These are phyloP conservation scores for Parapsyche elsis DNA, from an alignment of 1,140 invertebrate species.

Conservation along the genomic window DNA sequence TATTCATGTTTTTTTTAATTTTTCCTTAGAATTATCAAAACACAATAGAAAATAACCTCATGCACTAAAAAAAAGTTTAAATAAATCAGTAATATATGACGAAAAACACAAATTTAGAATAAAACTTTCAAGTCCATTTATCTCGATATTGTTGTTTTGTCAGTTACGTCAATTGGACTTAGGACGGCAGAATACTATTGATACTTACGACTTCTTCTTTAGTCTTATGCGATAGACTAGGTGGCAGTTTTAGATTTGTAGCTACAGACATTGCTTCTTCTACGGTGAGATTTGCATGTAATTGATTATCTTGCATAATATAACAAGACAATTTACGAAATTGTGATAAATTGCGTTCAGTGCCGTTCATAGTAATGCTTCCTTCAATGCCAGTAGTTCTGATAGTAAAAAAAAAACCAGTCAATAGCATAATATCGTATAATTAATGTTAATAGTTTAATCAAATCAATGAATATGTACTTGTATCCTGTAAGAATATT, in stretches of 20 bases:
- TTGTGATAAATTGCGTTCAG: constrained; percentile 85
- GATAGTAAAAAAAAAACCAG: constrained; percentile 56
- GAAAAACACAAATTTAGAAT: too few species aligned
- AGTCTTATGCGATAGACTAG: constrained; percentile 73
- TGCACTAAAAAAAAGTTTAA: too few species aligned
- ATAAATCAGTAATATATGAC: too few species aligned
- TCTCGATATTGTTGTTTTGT: too few species aligned
- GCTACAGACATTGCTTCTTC: constrained; percentile 94
- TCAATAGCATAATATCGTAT: constrained; percentile 1
- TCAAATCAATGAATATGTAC: constrained; percentile 58
- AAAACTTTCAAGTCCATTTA: too few species aligned
- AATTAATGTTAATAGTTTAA: neutral
- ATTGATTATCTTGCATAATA: constrained; percentile 98
- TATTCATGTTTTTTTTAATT: too few species aligned
- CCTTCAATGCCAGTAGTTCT: constrained; percentile 82
- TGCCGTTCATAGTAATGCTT: constrained; percentile 86
- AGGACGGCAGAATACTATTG: too few species aligned
- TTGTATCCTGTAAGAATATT: constrained; percentile 82
- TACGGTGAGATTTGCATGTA: constrained; percentile 92
- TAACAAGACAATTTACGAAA: constrained; percentile 96
- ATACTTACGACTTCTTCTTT: constrained; percentile 85
- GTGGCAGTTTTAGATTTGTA: constrained; percentile 88
- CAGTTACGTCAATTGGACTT: too few species aligned
- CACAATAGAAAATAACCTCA: too few species aligned
- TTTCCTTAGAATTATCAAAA: too few species aligned